Percentiles rank a stretch among this genome's conserved stretches.
Conservation (phyloP, 2,888 invertebrate genomes). For the Nomada goodeniana region DNA sequence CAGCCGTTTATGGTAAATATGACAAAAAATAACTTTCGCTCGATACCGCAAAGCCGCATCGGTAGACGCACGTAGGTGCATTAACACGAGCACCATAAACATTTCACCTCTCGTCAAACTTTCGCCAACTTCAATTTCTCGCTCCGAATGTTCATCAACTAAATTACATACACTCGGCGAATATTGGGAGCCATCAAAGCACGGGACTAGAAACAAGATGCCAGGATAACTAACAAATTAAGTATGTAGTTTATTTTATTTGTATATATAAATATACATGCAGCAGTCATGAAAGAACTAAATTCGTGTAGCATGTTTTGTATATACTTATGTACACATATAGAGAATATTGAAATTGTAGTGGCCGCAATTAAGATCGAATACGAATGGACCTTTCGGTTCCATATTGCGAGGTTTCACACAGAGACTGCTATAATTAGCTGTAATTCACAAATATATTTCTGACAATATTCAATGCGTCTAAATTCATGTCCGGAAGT, state of each 20-base stretch:
- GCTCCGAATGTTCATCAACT: not conserved
- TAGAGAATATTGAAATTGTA: conserved; percentile 44
- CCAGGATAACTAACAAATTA: conserved; percentile 46
- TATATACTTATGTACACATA: conserved; percentile 62
- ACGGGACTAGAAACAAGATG: not conserved
- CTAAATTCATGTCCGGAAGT: conserved; percentile 43
- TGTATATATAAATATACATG: conserved; percentile 79
- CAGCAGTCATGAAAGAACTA: conserved; percentile 71
- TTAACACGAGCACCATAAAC: conserved; percentile 26
- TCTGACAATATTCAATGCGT: conserved; percentile 60
- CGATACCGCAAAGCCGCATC: conserved; percentile 40
- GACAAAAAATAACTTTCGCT: conserved; percentile 61
- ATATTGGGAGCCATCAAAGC: no score
- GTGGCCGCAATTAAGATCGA: conserved; percentile 30
- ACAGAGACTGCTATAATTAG: conserved; percentile 59
- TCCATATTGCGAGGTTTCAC: conserved; percentile 47
- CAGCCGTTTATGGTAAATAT: conserved; percentile 47
- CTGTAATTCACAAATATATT: conserved; percentile 41
- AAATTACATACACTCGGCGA: no score
- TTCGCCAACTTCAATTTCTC: not conserved
- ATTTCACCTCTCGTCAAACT: not conserved
- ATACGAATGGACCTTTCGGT: conserved; percentile 34
- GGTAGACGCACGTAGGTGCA: conserved; percentile 12
- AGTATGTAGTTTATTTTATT: conserved; percentile 71
- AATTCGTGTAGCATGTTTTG: conserved; percentile 42